Evolutionary conservation across 2,888 invertebrate species (phyloP).

Genomic region (Sinelater perroti): DNA sequence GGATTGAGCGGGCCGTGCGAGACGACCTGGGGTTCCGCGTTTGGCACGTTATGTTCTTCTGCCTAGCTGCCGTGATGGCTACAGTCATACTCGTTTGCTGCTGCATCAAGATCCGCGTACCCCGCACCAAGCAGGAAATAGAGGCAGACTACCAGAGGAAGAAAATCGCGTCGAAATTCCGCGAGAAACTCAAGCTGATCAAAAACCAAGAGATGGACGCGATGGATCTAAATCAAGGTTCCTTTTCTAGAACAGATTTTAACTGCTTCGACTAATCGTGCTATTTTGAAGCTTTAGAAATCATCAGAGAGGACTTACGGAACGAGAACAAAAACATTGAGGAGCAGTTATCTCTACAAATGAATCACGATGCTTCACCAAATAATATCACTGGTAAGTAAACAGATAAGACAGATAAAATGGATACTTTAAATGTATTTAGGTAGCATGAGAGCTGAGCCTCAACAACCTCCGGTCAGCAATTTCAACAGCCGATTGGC

Average conservation of each 20-base stretch:
- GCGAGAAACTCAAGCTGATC: conserved; percentile 81
- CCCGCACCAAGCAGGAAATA: conserved; percentile 94
- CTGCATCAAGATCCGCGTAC: conserved; percentile 89
- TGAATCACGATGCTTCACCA: conserved; percentile 58
- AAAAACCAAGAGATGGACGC: conserved; percentile 88
- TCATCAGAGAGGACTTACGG: conserved; percentile 71
- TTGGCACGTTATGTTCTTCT: conserved; percentile 84
- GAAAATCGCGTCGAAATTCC: conserved; percentile 83
- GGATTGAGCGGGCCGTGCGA: conserved; percentile 76
- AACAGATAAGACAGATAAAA: no score
- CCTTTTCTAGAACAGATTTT: no score
- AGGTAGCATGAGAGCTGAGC: conserved; percentile 41
- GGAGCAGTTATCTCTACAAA: conserved; percentile 43
- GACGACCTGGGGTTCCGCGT: conserved; percentile 77
- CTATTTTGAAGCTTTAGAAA: conserved; percentile 68
- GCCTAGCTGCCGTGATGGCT: conserved; percentile 67
- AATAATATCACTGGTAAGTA: no score
- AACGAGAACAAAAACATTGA: conserved; percentile 61
- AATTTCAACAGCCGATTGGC: not conserved
- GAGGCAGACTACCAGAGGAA: conserved; percentile 90
- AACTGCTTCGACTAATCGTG: not conserved
- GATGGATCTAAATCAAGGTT: conserved; percentile 79
- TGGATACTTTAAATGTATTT: conserved; percentile 1
- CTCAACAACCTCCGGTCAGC: conserved; percentile 39
- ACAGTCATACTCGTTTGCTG: conserved; percentile 88